Evolutionary conservation across 2,797 vertebrate species (phyloP).

Genomic region (Etheostoma nigrum): DNA sequence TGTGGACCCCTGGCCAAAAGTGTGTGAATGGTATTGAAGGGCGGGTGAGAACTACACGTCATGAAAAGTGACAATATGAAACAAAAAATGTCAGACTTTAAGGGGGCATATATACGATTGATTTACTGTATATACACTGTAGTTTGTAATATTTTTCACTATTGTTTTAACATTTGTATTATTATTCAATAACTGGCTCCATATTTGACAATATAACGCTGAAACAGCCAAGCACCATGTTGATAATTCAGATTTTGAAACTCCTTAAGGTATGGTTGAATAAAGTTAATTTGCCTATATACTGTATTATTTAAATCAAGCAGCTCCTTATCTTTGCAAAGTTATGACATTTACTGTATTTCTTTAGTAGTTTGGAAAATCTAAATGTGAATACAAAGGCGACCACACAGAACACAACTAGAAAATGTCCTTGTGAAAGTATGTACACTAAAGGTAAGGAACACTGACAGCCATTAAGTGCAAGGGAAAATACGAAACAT

Average conservation of each 20-base stretch:
- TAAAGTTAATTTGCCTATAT: neutral
- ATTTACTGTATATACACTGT: too few species aligned
- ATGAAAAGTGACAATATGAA: neutral
- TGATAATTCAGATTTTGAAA: neutral
- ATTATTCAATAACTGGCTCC: neutral
- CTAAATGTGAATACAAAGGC: constrained; percentile 20
- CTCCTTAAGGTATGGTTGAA: neutral
- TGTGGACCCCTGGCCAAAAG: too few species aligned
- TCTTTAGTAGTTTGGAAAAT: constrained; percentile 6
- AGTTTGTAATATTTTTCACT: too few species aligned
- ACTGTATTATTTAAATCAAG: constrained; percentile 4
- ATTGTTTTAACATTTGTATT: neutral
- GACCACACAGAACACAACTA: constrained; percentile 16
- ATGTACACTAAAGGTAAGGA: constrained; percentile 52
- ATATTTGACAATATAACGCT: neutral
- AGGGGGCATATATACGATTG: too few species aligned
- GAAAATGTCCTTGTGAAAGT: constrained; percentile 58
- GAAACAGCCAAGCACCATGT: neutral
- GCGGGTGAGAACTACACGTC: too few species aligned
- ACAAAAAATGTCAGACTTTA: neutral
- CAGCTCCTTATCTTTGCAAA: constrained; percentile 26
- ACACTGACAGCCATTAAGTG: constrained; percentile 68
- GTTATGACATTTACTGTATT: constrained; percentile 18
- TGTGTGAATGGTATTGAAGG: too few species aligned
- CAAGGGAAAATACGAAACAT: constrained; percentile 67